Base-by-base conservation (phyloP, 2,113 vertebrate genomes). In the Anolis sagrei region DNA sequence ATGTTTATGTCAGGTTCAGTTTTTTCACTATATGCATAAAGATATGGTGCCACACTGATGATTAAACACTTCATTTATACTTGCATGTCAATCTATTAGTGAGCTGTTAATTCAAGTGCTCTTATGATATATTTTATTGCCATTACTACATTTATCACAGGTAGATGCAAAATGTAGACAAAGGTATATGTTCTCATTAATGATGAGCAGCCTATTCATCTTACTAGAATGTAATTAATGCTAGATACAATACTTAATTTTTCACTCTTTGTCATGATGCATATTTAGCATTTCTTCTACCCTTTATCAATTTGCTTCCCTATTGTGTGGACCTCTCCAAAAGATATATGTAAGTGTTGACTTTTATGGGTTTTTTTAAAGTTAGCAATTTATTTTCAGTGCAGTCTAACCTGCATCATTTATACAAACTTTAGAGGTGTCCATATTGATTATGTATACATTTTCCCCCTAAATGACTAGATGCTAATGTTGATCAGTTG, bases 181-280 rank as follows among this genome's bases (percentile, higher is more conserved):
- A 97, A 97, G 97, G 97, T 96, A 95, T 97, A 94, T 94, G 89
- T 96, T 97, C 97, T 98, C 97, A 97, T 98, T 98, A 99, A 98
- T 97, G 97, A 97, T 96, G 95, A 95, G 90, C 90, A 89, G 95
- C 93, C 97, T 96, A 98, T 99, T 98, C 97, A 98, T 99, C 94
- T 95, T 96, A 90, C 93, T 76, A 72, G 92, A 91, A 90, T 90
- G 95, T 97, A 97, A 97, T 97, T 97, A 97, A 97, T 97, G 96
- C 96, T 94, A 95, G 93, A 95, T 97, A 91, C 94, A 94, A 95
- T 95, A 95, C 91, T 97, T 97, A 97, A 97, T 97, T 97, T 97
- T 97, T 97, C 97, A 97, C 95, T 96, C 95, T 97, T 97, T 97
- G 96, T 96, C 96, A 96, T 76, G 91, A 94, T 96, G 93, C 96